Evolutionary conservation across 2,113 vertebrate species (phyloP).

Genomic region (Pseudolaguvia tuberculata): DNA sequence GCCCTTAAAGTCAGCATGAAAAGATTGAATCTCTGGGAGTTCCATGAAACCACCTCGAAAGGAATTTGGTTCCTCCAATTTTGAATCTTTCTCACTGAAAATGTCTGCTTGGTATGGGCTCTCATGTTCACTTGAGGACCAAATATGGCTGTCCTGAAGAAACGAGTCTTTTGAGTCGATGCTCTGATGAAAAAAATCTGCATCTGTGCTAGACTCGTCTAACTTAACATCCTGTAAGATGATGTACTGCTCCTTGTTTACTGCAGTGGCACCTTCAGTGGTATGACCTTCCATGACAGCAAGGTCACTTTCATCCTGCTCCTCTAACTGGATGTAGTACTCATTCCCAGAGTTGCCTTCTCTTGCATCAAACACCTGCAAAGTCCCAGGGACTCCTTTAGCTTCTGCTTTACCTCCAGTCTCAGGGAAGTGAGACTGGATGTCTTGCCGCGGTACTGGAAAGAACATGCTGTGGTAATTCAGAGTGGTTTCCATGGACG

Average conservation of each 20-base stretch:
- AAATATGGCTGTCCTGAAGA: slow-evolving; percentile 72
- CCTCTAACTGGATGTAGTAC: slow-evolving; percentile 93
- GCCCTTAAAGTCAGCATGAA: slow-evolving; percentile 37
- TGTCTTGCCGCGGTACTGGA: slow-evolving; percentile 80
- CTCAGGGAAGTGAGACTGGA: slow-evolving; percentile 75
- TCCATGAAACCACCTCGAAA: slow-evolving; percentile 68
- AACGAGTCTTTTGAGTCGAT: slow-evolving; percentile 76
- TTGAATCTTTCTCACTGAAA: slow-evolving; percentile 72
- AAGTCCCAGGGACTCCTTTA: slow-evolving; percentile 73
- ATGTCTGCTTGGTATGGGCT: slow-evolving; percentile 80
- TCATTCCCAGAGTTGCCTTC: slow-evolving; percentile 85
- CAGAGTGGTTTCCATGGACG: slow-evolving; percentile 74
- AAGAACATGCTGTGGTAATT: slow-evolving; percentile 92
- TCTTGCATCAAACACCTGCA: slow-evolving; percentile 88
- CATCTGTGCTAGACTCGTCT: slow-evolving; percentile 83
- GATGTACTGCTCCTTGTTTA: slow-evolving; percentile 63
- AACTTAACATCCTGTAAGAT: slow-evolving; percentile 74
- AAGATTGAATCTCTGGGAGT: slow-evolving; percentile 66
- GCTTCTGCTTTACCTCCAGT: slow-evolving; percentile 60
- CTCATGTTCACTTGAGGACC: slow-evolving; percentile 70
- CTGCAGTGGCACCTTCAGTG: slow-evolving; percentile 61
- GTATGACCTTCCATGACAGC: slow-evolving; percentile 66
- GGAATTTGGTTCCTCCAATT: slow-evolving; percentile 64
- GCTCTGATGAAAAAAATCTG: slow-evolving; percentile 80
- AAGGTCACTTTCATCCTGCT: slow-evolving; percentile 72